Evolutionary conservation across 2,797 vertebrate species (phyloP).

Genomic region (Lycodopsis pacificus): DNA sequence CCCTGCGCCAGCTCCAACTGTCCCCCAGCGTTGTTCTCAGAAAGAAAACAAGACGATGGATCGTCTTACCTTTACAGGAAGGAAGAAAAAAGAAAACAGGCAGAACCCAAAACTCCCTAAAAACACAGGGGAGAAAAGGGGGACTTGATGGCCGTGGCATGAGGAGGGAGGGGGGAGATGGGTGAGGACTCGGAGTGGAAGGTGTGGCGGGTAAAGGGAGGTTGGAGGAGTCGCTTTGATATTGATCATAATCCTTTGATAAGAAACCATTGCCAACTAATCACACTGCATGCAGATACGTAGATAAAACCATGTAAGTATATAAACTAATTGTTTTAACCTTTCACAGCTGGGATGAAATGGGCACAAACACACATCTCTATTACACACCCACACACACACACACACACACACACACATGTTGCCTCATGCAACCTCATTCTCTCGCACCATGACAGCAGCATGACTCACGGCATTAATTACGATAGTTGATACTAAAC

Average conservation of each 20-base stretch:
- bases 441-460: constrained; percentile 25
- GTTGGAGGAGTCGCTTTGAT: constrained; percentile 5
- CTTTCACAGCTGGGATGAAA: not conserved
- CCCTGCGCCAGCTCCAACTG: constrained; percentile 54
- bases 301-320: not conserved
- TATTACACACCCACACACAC: not conserved
- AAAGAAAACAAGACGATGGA: constrained; percentile 67
- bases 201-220: constrained; percentile 1
- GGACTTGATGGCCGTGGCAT: constrained; percentile 49
- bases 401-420: not conserved
- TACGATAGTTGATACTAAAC: constrained; percentile 30
- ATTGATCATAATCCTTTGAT: constrained; percentile 13
- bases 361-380: not conserved
- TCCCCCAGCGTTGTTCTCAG: constrained; percentile 72
- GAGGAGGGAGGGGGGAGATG: constrained; percentile 12
- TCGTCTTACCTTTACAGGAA: constrained; percentile 84
- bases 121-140: constrained; percentile 68
- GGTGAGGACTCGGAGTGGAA: not conserved
- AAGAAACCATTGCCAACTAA: not conserved
- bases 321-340: not conserved
- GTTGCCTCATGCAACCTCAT: constrained; percentile 3
- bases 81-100: constrained; percentile 63
- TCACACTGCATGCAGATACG: not conserved
- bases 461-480: constrained; percentile 61
- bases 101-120: constrained; percentile 77